Percentiles rank a stretch among this genome's conserved stretches.
Conservation (phyloP, 2,888 invertebrate species). For the Cosmopolites sordidus region DNA sequence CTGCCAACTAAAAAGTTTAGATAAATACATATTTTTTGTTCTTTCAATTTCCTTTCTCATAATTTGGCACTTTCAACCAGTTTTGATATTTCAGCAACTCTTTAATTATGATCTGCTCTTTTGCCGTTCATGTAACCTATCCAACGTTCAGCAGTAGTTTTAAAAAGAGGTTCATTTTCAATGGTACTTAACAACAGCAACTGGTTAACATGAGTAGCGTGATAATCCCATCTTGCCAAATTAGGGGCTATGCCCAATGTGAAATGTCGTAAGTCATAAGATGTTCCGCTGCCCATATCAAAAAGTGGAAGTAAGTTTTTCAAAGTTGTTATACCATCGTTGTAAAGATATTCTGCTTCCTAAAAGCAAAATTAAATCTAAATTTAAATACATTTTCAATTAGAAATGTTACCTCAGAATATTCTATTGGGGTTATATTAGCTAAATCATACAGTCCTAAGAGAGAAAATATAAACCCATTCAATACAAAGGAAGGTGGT, state of each 20-base stretch:
- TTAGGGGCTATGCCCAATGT: constrained; percentile 87
- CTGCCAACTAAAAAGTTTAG: too few species aligned
- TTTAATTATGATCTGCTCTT: constrained; percentile 86
- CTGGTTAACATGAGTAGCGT: constrained; percentile 97
- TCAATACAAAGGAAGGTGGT: constrained; percentile 91
- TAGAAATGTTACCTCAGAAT: constrained; percentile 53
- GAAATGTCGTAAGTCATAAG: constrained; percentile 94
- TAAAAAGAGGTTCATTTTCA: constrained; percentile 75
- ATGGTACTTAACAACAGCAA: constrained; percentile 82
- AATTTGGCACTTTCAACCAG: background rate
- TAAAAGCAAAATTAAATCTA: constrained; percentile 6
- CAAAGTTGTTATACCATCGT: constrained; percentile 81
- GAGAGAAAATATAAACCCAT: constrained; percentile 97
- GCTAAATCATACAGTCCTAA: constrained; percentile 95
- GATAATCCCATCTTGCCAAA: constrained; percentile 97
- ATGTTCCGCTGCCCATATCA: constrained; percentile 93
- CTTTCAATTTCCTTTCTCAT: too few species aligned
- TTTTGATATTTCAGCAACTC: constrained; percentile 4
- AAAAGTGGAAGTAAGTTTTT: constrained; percentile 84
- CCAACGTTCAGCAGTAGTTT: constrained; percentile 86
- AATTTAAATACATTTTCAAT: too few species aligned
- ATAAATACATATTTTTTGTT: too few species aligned
- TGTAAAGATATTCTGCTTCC: constrained; percentile 72
- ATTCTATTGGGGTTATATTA: constrained; percentile 66
- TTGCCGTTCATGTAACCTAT: constrained; percentile 95